Conservation (phyloP, 2,797 vertebrate species). For the Tokudaia tokunoshimensis region DNA sequence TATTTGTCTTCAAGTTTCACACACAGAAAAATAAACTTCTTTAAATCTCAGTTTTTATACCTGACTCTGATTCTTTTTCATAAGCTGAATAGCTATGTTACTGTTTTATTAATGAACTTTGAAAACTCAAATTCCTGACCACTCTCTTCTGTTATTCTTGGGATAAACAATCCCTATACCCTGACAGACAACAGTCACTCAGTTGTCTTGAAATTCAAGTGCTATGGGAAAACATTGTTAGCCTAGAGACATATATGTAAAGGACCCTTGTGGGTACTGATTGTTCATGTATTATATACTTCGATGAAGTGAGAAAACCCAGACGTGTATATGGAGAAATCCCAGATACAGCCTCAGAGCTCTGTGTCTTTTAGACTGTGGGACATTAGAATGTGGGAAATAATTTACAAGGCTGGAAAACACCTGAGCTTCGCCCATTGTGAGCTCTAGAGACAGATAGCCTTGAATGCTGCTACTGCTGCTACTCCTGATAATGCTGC, state of each 20-base stretch:
- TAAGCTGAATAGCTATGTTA: background rate
- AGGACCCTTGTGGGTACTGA: background rate
- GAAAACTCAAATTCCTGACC: background rate
- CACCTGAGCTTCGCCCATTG: background rate
- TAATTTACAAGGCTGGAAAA: background rate
- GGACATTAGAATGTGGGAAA: background rate
- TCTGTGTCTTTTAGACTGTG: background rate
- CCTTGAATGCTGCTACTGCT: background rate
- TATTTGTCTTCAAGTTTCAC: constrained; percentile 19
- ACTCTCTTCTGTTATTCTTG: background rate
- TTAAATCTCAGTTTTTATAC: background rate
- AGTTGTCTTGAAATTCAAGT: background rate
- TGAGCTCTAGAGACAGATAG: background rate
- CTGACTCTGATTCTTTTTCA: background rate
- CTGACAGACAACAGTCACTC: constrained; percentile 13
- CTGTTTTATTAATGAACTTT: constrained; percentile 28
- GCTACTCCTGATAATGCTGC: background rate
- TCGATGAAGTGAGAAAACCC: background rate
- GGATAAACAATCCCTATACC: background rate
- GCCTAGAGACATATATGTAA: constrained; percentile 8
- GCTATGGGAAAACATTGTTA: background rate
- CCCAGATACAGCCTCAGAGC: background rate
- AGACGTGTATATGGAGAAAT: background rate
- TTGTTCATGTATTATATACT: background rate
- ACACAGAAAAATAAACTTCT: background rate